phyloP scores from a whole-genome alignment of 2,888 invertebrate species.

The Cantharis rustica region DNA sequence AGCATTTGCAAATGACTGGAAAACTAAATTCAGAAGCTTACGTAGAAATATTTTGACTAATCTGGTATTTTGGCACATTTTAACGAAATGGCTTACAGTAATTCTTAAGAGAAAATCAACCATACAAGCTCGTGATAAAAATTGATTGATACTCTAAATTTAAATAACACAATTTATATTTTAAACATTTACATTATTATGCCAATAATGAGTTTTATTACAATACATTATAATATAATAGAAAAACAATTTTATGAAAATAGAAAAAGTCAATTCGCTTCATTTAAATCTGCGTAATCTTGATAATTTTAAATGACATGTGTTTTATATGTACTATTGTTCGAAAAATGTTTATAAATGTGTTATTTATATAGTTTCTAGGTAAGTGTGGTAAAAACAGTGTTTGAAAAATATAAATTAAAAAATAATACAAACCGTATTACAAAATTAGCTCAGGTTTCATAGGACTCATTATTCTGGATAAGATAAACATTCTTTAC shows the following conservation, averaged over 20 bases:
- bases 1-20: too few species aligned
- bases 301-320: neutral
- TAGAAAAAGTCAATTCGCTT: neutral
- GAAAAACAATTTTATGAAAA: neutral
- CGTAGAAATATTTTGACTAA: too few species aligned
- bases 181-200: too few species aligned
- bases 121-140: too few species aligned
- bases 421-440: neutral
- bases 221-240: neutral
- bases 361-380: neutral
- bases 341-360: neutral
- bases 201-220: too few species aligned
- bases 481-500: neutral
- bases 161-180: too few species aligned
- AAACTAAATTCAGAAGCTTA: too few species aligned
- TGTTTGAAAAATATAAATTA: neutral
- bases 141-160: too few species aligned
- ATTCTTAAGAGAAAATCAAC: too few species aligned
- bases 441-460: neutral
- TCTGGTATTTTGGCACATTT: too few species aligned
- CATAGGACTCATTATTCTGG: neutral
- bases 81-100: too few species aligned
- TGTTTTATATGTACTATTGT: neutral
- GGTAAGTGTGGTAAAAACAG: neutral
- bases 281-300: neutral